Base-by-base conservation (phyloP, 2,113 vertebrate species). In the Rostratula benghalensis region DNA sequence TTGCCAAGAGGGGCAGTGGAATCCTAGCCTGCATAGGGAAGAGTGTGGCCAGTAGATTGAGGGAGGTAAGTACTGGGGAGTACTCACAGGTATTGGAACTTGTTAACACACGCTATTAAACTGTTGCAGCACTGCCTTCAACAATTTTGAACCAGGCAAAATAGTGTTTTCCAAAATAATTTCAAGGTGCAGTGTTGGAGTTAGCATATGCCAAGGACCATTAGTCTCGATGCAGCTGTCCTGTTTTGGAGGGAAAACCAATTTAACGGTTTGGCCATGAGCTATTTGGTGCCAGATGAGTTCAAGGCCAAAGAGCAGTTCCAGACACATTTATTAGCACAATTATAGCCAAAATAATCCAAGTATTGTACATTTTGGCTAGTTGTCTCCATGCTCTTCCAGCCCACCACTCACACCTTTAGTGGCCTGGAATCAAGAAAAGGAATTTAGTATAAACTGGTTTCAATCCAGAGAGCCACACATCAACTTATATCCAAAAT, bases 311-410 rank as follows among this genome's bases (percentile, higher is more conserved):
- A 84, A 94, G 8, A 83, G 9, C 37, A 67, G 65, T 77, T 94
- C 67, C 79, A 93, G 75, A 50, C 37, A 57, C 41, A 45, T 88
- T 94, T 85, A 73, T 83, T 88, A 88, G 22, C 35, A 61, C 33
- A 31, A 2, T 5, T 87, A 28, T 41, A 88, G 85, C 85, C 94
- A 94, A 95, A 91, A 93, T 89, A 96, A 89, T 82, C 45, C 33
- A 73, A 76, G 48, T 75, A 51, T 75, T 89, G 53, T 85, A 61
- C 39, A 54, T 93, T 91, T 94, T 93, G 84, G 70, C 43, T 57
- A 45, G 11, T 86, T 85, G 60, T 24, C 15, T 19, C 50, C 16
- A 15, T 85, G 60, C 27, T 73, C n/a, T 91, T 81, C 39, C 57
- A 92, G 43, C 21, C 30, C n/a, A 67, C 56, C 9, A 2, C 68